Evolutionary conservation across 1,140 invertebrate genomes (phyloP), one percentile per base, ranked within the genome.

Genomic region (Aphaenogaster rudis): DNA sequence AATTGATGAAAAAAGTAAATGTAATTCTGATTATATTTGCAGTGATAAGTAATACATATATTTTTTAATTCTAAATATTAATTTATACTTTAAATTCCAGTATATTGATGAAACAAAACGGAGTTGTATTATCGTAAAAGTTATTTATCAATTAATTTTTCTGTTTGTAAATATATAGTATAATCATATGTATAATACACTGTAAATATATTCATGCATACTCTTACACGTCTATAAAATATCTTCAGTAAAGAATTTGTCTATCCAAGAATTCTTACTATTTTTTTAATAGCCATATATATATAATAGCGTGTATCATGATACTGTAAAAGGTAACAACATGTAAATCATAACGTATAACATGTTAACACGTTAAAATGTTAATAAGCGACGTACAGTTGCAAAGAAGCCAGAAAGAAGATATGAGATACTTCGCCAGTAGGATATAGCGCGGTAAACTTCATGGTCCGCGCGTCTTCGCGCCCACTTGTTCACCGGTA

Each of bases 401-500:
- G 21, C 15, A 11, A 42, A n/a, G 13, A 28, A 45, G 13, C 7
- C n/a, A 15, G 42, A 28, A 69, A 69, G 36, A 39, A 42, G 3
- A 57, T 33, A 48, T 5, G 3, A 59, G 21, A 39, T 1, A 67
- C 57, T 17, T 81, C 3, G 0, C 9, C 9, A 15, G 17, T 3
- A 52, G 33, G n/a, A 66, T 33, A 63, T 42, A 33, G 17, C 17
- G 6, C 33, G 36, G 15, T 17, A 52, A 61, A 4, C 4, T 8
- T 42, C 7, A 54, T 36, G 61, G 57, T 61, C 67, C 28, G 36
- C 11, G 45, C 57, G 61, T 87, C 48, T 57, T 52, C 52, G n/a
- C 21, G 17, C 39, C 61, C 61, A 67, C 72, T 88, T 86, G 84
- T 72, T 74, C 72, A 88, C 69, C 78, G 89, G 84, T 64, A 61